Evolutionary conservation across 1,140 invertebrate genomes (phyloP).

Genomic region (Andrena cerasifolii): DNA sequence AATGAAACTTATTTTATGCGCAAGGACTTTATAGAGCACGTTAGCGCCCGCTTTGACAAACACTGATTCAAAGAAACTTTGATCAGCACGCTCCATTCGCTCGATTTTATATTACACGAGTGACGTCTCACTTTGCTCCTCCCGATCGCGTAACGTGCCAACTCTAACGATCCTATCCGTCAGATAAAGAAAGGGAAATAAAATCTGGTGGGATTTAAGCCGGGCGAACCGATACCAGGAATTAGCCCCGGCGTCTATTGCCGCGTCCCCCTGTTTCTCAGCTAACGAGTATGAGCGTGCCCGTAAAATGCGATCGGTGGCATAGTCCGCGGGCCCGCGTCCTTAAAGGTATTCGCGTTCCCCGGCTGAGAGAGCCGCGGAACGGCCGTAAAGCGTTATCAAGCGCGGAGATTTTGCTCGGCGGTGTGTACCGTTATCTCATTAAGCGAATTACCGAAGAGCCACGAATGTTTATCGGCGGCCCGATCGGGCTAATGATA

Average conservation of each 20-base stretch:
- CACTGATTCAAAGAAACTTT: too few relatives aligned
- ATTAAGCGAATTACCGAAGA: slow-evolving; percentile 47
- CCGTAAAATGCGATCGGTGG: slow-evolving; percentile 30
- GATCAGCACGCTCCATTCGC: too few relatives aligned
- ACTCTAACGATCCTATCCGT: too few relatives aligned
- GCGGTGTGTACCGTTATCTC: slow-evolving; percentile 43
- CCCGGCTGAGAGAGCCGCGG: neutral
- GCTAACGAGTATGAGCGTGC: slow-evolving; percentile 21
- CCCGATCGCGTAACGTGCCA: too few relatives aligned
- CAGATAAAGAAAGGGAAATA: too few relatives aligned
- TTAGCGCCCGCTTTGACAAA: too few relatives aligned
- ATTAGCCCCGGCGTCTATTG: neutral
- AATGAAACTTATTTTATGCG: too few relatives aligned
- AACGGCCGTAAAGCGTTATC: slow-evolving; percentile 24
- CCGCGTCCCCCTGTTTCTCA: neutral
- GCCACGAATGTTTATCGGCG: slow-evolving; percentile 44
- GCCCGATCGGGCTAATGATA: slow-evolving; percentile 55
- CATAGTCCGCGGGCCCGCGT: slow-evolving; percentile 16
- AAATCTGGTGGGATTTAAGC: too few relatives aligned
- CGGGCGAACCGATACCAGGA: neutral
- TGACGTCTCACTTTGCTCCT: too few relatives aligned
- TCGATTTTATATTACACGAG: too few relatives aligned
- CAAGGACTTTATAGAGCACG: too few relatives aligned
- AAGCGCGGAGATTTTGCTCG: slow-evolving; percentile 23
- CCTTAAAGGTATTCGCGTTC: slow-evolving; percentile 29